These are phyloP conservation scores for Holcopasites calliopsidis DNA, from an alignment of 1,140 invertebrate genomes.

Conservation along the genomic window DNA sequence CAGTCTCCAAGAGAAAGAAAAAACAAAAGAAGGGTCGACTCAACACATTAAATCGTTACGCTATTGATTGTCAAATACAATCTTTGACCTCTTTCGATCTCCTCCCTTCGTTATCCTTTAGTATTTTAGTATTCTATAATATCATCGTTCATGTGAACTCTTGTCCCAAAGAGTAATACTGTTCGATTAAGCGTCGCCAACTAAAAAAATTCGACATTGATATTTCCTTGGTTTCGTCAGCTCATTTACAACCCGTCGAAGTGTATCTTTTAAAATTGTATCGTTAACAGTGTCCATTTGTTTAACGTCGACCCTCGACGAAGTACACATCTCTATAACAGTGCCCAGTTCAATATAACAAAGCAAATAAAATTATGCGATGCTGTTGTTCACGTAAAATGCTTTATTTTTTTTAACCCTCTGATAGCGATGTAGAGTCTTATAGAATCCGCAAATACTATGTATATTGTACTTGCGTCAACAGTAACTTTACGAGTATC, in stretches of 20 bases:
- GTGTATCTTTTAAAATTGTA: not conserved
- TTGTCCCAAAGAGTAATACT: constrained; percentile 39
- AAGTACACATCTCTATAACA: not conserved
- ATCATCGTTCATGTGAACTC: constrained; percentile 11
- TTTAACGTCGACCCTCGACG: constrained; percentile 25
- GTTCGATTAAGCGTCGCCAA: constrained; percentile 38
- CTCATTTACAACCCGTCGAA: not conserved
- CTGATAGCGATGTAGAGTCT: no score
- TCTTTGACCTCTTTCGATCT: constrained; percentile 11
- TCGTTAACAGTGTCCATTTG: not conserved
- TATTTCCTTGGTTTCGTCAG: not conserved
- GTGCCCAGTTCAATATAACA: not conserved
- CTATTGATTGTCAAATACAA: constrained; percentile 58
- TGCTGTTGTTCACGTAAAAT: not conserved
- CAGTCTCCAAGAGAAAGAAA: no score
- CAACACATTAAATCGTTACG: constrained; percentile 23
- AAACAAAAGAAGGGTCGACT: not conserved
- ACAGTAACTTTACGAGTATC: no score
- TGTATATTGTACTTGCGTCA: no score
- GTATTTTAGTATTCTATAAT: no score
- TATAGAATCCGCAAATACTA: no score
- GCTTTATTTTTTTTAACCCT: no score
- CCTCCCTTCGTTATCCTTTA: not conserved
- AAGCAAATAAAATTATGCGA: not conserved
- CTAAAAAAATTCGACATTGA: constrained; percentile 8